Conservation (phyloP, 2,888 invertebrate species). For the Eupsilia transversa region DNA sequence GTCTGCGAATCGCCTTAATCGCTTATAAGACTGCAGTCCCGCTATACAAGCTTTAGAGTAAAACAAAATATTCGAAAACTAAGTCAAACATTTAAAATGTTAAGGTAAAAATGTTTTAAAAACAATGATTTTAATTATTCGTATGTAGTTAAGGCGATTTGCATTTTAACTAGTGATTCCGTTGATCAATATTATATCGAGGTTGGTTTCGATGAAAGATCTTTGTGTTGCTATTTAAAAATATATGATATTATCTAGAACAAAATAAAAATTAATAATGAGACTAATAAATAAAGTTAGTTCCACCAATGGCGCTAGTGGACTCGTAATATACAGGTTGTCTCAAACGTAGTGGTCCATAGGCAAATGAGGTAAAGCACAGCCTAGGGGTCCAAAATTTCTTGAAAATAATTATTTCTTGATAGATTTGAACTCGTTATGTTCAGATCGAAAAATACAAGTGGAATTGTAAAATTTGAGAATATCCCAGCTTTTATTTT, state of each 20-base stretch:
- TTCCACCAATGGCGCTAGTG: slow-evolving; percentile 50
- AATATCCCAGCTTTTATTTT: too few species aligned
- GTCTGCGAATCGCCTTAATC: slow-evolving; percentile 67
- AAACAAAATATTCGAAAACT: slow-evolving; percentile 42
- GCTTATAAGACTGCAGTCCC: slow-evolving; percentile 71
- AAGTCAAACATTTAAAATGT: slow-evolving; percentile 64
- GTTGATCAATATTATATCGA: slow-evolving; percentile 35
- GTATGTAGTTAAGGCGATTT: slow-evolving; percentile 58
- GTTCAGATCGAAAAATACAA: too few species aligned
- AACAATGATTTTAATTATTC: slow-evolving; percentile 50
- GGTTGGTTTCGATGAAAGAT: slow-evolving; percentile 37
- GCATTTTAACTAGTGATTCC: slow-evolving; percentile 48
- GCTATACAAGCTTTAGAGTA: slow-evolving; percentile 46
- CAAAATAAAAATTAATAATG: slow-evolving; percentile 54
- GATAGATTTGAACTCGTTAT: too few species aligned
- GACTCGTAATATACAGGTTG: slow-evolving; percentile 23
- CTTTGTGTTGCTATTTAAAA: slow-evolving; percentile 52
- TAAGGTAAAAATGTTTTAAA: slow-evolving; percentile 53
- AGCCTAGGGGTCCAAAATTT: too few species aligned
- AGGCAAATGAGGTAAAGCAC: too few species aligned
- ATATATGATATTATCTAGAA: slow-evolving; percentile 63
- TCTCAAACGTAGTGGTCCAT: too few species aligned
- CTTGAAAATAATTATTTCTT: too few species aligned
- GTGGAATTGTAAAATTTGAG: too few species aligned
- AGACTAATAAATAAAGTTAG: slow-evolving; percentile 54